Base-by-base conservation (phyloP, 2,113 vertebrate genomes). In the Eretmochelys imbricata region DNA sequence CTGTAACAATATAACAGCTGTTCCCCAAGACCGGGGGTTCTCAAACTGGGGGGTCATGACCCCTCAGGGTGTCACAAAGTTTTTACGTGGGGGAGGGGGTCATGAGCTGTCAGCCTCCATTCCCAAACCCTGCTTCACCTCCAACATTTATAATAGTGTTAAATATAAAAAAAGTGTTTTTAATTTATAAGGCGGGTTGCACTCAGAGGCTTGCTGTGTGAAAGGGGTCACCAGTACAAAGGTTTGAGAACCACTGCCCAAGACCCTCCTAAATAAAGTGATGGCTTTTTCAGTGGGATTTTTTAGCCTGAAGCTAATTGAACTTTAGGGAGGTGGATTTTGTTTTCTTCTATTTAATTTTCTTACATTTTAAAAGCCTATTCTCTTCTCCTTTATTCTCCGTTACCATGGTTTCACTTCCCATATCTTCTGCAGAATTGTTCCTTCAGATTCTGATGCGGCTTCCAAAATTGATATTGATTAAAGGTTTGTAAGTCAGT, bases 381-480 rank as follows among this genome's bases (percentile, higher is more conserved):
- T 42, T 48, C 42, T 27, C 49, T 54, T 27, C 20, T 78, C 25
- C 11, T 48, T 48, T 76, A 27, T 76, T 72, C 19, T 78, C 25
- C 8, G 8, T 38, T 20, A 22, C 65, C 25, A 8, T 25, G 75
- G 24, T 78, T 46, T 48, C 75, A 78, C 24, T 17, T 3, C 2
- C 46, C 11, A n/a, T 54, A 80, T 29, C 12, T 54, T 38, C 25
- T 4, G 87, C 42, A 87, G 54, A 65, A 12, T 0, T 1, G 38
- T 17, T 62, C 29, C 16, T 91, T 85, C 62, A 31, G 53, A 8
- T 22, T 0, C 72, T 38, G 22, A n/a, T 51, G 65, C 48, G 57
- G 49, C 17, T 35, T 22, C 14, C 8, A n/a, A 10, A 22, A 2
- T 31, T 0, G 35, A 3, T 6, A 17, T 1, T 1, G 25, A 53